Percentiles rank a stretch among this genome's conserved stretches.
Evolutionary conservation across 1,140 invertebrate genomes (phyloP).

Genomic region (Tetramorium simillimum): DNA sequence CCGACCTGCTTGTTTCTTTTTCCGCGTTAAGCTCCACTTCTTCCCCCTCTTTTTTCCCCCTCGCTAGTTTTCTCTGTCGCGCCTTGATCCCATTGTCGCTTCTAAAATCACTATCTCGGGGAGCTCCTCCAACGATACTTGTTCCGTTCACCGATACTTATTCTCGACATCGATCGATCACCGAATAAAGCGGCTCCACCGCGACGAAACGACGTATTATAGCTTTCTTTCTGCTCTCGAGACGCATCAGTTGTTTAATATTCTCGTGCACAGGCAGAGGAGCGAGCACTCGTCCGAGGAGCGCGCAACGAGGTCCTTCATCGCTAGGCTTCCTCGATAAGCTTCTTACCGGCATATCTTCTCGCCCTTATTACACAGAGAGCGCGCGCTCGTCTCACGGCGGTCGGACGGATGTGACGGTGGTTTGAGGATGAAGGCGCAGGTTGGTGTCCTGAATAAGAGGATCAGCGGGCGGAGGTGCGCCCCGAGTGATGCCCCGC

Average conservation of each 20-base stretch:
- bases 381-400: slow-evolving; percentile 55
- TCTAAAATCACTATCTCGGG: background rate
- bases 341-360: slow-evolving; percentile 75
- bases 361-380: slow-evolving; percentile 77
- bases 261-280: slow-evolving; percentile 1
- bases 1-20: background rate
- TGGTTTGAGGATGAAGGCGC: background rate
- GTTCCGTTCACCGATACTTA: background rate
- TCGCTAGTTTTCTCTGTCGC: background rate
- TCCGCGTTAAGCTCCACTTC: slow-evolving; percentile 11
- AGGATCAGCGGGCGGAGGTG: slow-evolving; percentile 70
- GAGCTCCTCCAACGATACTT: background rate
- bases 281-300: background rate
- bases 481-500: slow-evolving; percentile 8
- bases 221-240: slow-evolving; percentile 42
- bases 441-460: slow-evolving; percentile 73
- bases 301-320: slow-evolving; percentile 44
- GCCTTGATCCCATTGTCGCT: slow-evolving; percentile 26
- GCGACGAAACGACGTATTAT: slow-evolving; percentile 56
- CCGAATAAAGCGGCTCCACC: slow-evolving; percentile 41
- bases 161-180: slow-evolving; percentile 45
- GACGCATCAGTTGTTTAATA: slow-evolving; percentile 62
- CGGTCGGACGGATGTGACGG: slow-evolving; percentile 32
- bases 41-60: background rate
- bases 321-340: slow-evolving; percentile 73